A percentile compares a stretch with the other conserved stretches of the same genome.
Evolutionary conservation across 2,797 vertebrate genomes (phyloP).

Genomic region (Anabacerthia variegaticeps): DNA sequence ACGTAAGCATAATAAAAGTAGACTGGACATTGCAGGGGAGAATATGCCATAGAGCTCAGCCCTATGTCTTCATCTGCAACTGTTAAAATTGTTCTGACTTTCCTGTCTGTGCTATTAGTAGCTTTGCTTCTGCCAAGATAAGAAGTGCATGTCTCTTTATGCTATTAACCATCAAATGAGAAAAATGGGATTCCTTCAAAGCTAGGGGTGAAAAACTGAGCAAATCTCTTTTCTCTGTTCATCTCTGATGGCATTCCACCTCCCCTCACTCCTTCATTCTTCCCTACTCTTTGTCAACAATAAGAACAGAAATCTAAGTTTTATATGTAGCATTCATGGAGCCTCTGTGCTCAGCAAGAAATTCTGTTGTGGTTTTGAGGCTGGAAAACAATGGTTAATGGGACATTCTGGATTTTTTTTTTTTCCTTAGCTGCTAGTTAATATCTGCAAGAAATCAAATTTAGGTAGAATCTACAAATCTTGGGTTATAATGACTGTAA

Average conservation of each 20-base stretch:
- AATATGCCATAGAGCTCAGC: background rate
- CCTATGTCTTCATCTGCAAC: background rate
- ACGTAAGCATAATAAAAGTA: background rate
- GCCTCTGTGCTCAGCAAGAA: background rate
- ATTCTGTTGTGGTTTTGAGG: background rate
- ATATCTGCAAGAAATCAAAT: constrained; percentile 11
- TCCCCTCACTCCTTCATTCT: background rate
- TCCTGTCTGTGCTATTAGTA: background rate
- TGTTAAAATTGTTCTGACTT: background rate
- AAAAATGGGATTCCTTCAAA: background rate
- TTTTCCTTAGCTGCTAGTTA: background rate
- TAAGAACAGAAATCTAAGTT: background rate
- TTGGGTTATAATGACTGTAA: background rate
- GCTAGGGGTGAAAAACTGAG: background rate
- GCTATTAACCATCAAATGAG: background rate
- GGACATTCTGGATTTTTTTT: background rate
- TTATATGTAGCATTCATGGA: background rate
- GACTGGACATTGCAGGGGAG: background rate
- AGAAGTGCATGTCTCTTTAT: rapidly evolving
- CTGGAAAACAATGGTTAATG: background rate
- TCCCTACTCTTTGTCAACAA: background rate
- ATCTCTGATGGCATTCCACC: background rate
- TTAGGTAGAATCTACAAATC: background rate
- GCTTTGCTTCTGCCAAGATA: background rate
- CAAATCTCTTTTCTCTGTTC: background rate